These are phyloP conservation scores for Pteronura brasiliensis DNA, from an alignment of 2,113 vertebrate species.

Conservation along the genomic window DNA sequence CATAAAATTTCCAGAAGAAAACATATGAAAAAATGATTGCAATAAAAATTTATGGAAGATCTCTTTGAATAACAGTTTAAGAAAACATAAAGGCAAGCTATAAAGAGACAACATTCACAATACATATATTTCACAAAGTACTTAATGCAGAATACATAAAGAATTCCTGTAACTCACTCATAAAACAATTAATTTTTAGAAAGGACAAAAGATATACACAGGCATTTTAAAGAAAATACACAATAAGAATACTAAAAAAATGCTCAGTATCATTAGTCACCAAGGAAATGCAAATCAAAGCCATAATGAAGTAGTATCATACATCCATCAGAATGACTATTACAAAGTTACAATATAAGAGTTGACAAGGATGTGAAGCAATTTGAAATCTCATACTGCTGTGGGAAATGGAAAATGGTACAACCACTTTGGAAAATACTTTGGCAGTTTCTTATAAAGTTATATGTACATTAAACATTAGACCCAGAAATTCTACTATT, in stretches of 20 bases:
- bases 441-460: background rate
- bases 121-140: background rate
- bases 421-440: background rate
- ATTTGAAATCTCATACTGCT: background rate
- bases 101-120: background rate
- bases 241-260: background rate
- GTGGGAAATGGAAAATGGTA: background rate
- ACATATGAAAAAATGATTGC: background rate
- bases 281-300: background rate
- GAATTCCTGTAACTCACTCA: background rate
- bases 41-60: constrained; percentile 1
- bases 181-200: background rate
- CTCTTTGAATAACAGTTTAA: background rate
- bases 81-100: background rate
- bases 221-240: background rate
- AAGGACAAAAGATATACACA: background rate
- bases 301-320: background rate
- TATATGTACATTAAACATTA: background rate
- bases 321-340: background rate
- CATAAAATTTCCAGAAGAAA: constrained; percentile 2
- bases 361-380: background rate
- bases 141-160: background rate
- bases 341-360: background rate
- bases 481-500: background rate
- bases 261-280: background rate